These are phyloP conservation scores for Lepus timidus DNA, from an alignment of 2,113 vertebrate species.

Conservation along the genomic window DNA sequence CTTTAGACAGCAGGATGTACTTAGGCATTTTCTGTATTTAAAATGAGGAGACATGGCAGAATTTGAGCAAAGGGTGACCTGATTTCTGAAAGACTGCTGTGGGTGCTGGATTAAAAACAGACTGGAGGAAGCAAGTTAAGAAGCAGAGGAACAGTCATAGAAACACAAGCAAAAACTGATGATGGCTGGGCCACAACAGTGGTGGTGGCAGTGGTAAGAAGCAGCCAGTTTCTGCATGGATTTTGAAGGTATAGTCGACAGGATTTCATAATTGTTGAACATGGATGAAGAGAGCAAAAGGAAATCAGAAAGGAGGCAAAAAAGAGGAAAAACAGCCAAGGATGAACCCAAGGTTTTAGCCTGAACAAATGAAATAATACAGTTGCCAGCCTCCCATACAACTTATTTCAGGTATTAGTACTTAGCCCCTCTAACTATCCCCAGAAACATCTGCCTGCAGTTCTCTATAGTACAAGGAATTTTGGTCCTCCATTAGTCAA, in stretches of 20 bases:
- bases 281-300: neutral
- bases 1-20: neutral
- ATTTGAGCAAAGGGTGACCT: neutral
- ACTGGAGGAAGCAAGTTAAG: neutral
- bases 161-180: neutral
- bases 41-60: slow-evolving; percentile 21
- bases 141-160: neutral
- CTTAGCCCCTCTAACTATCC: neutral
- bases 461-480: neutral
- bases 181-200: neutral
- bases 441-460: neutral
- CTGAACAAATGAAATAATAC: neutral
- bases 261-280: neutral
- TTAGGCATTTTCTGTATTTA: slow-evolving; percentile 8
- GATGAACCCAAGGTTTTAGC: neutral
- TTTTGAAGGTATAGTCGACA: neutral
- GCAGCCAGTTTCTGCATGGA: neutral
- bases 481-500: neutral
- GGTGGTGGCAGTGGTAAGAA: neutral
- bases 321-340: neutral
- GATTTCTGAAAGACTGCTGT: neutral
- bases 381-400: neutral
- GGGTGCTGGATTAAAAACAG: neutral
- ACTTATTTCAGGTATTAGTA: neutral
- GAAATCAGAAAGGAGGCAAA: neutral